Percentiles rank a stretch among this genome's conserved stretches.
phyloP scores from a whole-genome alignment of 2,797 vertebrate genomes.

The Peromyscus melanophrys region DNA sequence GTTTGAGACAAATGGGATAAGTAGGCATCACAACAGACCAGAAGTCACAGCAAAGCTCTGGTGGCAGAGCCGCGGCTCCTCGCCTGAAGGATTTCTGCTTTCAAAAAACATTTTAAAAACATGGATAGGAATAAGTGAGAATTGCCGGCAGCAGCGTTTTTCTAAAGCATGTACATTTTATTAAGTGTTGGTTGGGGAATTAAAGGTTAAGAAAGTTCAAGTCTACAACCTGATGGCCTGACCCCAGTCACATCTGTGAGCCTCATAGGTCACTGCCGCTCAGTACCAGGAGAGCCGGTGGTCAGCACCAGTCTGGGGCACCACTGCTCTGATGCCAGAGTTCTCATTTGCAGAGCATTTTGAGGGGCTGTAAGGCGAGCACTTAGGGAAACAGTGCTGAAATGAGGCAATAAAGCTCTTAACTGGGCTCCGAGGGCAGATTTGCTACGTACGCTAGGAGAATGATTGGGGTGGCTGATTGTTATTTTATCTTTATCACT shows the following conservation, averaged over 20 bases:
- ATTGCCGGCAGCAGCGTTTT: not conserved
- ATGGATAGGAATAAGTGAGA: not conserved
- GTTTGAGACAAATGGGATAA: not conserved
- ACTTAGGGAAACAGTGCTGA: slow-evolving; percentile 21
- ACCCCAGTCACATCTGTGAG: not conserved
- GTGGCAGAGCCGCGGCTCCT: not conserved
- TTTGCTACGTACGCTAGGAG: slow-evolving; percentile 60
- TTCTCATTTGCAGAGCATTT: not conserved
- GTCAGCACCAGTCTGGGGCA: not conserved
- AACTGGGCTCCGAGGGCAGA: slow-evolving; percentile 68
- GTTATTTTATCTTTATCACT: slow-evolving; percentile 74
- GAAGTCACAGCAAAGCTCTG: not conserved
- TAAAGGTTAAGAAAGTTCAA: not conserved
- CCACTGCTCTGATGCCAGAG: rapidly evolving
- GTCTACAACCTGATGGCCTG: rapidly evolving
- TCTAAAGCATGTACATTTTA: not conserved
- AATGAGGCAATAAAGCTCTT: slow-evolving; percentile 66
- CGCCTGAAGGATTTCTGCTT: not conserved
- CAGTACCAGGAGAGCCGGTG: not conserved
- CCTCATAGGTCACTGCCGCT: rapidly evolving
- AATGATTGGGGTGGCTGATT: slow-evolving; percentile 64
- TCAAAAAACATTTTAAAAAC: not conserved
- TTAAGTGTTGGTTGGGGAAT: not conserved
- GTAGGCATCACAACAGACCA: not conserved
- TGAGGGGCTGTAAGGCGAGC: not conserved